Percentiles rank a stretch among this genome's conserved stretches.
These are phyloP conservation scores for Parnassius orleans DNA, from an alignment of 2,888 invertebrate genomes.

Conservation along the genomic window DNA sequence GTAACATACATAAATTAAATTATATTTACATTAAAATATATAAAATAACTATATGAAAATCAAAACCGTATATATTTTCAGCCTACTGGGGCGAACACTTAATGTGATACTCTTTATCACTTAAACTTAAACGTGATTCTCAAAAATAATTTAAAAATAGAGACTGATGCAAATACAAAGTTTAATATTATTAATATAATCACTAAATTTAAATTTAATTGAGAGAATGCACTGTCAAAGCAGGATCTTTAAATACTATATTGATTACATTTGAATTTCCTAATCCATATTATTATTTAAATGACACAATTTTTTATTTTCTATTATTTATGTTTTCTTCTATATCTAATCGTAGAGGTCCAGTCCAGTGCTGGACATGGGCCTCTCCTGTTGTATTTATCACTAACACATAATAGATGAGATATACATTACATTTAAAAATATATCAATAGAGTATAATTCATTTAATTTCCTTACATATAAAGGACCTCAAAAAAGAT, in stretches of 20 bases:
- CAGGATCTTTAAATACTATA: neutral
- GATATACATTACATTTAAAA: neutral
- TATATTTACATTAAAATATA: neutral
- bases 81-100: slow-evolving; percentile 10
- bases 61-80: slow-evolving; percentile 1
- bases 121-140: neutral
- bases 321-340: no score
- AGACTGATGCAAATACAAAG: neutral
- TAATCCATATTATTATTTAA: no score
- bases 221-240: neutral
- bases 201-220: neutral
- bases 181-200: neutral
- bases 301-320: no score
- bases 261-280: no score
- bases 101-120: no score
- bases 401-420: neutral
- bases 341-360: no score
- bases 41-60: neutral
- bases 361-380: no score
- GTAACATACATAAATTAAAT: neutral
- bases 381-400: no score
- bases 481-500: no score
- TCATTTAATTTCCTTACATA: neutral
- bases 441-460: neutral
- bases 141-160: neutral